phyloP scores from a whole-genome alignment of 64 coral and sea anemone species.

The Porites australiensis region DNA sequence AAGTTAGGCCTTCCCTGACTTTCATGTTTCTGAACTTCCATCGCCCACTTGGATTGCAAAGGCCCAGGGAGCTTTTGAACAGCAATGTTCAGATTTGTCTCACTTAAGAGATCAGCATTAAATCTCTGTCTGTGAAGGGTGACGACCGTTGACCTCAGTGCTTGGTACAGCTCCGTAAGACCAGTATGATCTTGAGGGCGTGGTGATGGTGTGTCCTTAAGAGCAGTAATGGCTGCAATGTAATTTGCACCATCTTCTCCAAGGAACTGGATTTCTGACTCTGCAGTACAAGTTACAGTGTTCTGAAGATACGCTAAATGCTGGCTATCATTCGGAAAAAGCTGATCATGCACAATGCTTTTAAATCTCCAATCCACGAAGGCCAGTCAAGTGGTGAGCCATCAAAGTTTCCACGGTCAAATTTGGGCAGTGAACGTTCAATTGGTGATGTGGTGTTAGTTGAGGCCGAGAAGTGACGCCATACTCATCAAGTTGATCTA shows the following conservation, averaged over 20 bases:
- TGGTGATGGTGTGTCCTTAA: constrained; percentile 33
- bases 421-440: constrained; percentile 41
- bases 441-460: not conserved
- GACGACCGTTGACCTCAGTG: constrained; percentile 19
- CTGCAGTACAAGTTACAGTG: constrained; percentile 5
- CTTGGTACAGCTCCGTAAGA: constrained; percentile 23
- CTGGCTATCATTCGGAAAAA: constrained; percentile 54
- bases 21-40: constrained; percentile 71
- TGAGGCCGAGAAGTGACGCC: not conserved
- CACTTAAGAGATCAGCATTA: constrained; percentile 58
- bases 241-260: constrained; percentile 51
- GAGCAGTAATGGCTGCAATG: constrained; percentile 31
- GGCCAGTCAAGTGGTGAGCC: constrained; percentile 22
- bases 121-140: constrained; percentile 65
- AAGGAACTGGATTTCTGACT: constrained; percentile 50
- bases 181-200: constrained; percentile 45
- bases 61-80: constrained; percentile 52
- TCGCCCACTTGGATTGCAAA: constrained; percentile 62
- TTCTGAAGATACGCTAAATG: constrained; percentile 31
- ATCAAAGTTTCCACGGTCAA: constrained; percentile 49
- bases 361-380: constrained; percentile 68
- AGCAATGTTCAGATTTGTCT: constrained; percentile 58
- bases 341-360: constrained; percentile 50
- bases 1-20: constrained; percentile 48
- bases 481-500: constrained; percentile 64